These are phyloP conservation scores for Temnothorax curvispinosus DNA, from an alignment of 1,140 invertebrate species.

Conservation along the genomic window DNA sequence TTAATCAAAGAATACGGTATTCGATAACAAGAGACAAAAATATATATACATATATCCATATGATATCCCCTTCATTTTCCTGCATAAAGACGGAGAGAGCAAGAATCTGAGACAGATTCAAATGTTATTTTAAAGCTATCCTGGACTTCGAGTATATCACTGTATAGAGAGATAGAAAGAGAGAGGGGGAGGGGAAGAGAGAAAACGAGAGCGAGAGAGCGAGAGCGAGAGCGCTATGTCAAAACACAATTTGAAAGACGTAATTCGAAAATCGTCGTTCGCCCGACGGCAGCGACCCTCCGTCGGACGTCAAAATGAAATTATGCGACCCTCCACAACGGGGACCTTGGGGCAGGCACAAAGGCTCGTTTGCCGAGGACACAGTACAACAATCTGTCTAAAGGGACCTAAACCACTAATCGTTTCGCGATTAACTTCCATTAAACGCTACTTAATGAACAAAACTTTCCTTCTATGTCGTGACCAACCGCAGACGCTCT, in stretches of 20 bases:
- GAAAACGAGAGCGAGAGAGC: conserved; percentile 19
- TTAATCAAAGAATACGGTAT: neutral
- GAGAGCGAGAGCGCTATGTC: conserved; percentile 59
- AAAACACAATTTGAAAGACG: conserved; percentile 84
- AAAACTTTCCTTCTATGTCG: conserved; percentile 68
- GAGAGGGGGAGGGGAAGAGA: neutral
- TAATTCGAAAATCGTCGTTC: conserved; percentile 85
- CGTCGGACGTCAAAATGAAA: conserved; percentile 86
- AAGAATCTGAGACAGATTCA: conserved; percentile 39
- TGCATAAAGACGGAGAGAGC: neutral
- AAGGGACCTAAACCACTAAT: conserved; percentile 84
- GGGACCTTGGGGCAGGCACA: conserved; percentile 78
- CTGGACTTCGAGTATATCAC: conserved; percentile 29
- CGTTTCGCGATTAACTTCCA: conserved; percentile 84
- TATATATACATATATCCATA: neutral
- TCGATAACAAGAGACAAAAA: neutral
- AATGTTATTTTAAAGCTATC: conserved; percentile 62
- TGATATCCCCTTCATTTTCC: conserved; percentile 31
- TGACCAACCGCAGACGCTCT: conserved; percentile 19
- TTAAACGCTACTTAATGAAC: conserved; percentile 84
- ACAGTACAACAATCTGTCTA: conserved; percentile 82
- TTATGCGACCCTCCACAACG: conserved; percentile 83
- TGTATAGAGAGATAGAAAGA: neutral
- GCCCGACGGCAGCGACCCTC: conserved; percentile 85
- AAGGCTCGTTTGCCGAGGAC: conserved; percentile 83